These are phyloP conservation scores for Clarias platycephalus DNA, from an alignment of 2,797 vertebrate species.

Conservation along the genomic window DNA sequence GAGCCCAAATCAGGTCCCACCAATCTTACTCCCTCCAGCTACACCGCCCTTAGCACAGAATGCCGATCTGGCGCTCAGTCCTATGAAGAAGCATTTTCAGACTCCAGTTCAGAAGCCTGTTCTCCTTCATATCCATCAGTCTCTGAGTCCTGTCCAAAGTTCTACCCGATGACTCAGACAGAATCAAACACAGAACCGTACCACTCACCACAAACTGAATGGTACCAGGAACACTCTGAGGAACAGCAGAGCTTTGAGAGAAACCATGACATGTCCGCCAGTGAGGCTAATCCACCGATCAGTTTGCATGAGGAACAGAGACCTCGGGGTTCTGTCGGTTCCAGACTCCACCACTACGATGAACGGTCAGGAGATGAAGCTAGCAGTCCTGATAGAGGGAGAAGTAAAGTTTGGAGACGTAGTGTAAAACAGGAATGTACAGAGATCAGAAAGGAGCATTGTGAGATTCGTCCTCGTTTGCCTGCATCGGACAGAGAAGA, in stretches of 20 bases:
- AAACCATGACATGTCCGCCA: slow-evolving; percentile 57
- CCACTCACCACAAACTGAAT: not conserved
- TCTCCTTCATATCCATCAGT: slow-evolving; percentile 47
- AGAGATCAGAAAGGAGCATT: slow-evolving; percentile 66
- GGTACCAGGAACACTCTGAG: slow-evolving; percentile 16
- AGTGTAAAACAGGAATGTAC: slow-evolving; percentile 69
- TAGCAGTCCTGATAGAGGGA: slow-evolving; percentile 77
- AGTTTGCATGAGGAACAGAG: slow-evolving; percentile 53
- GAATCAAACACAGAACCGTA: slow-evolving; percentile 29
- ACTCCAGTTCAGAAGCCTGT: slow-evolving; percentile 38
- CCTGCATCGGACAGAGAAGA: slow-evolving; percentile 57
- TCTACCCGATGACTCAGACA: slow-evolving; percentile 19
- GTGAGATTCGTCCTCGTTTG: slow-evolving; percentile 67
- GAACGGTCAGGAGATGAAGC: slow-evolving; percentile 89
- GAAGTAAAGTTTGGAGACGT: slow-evolving; percentile 72
- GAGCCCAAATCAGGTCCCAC: slow-evolving; percentile 61
- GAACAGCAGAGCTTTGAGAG: slow-evolving; percentile 8
- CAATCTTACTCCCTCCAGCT: not conserved
- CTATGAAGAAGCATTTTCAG: slow-evolving; percentile 57
- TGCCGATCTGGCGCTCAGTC: slow-evolving; percentile 55
- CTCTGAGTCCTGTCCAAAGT: slow-evolving; percentile 58
- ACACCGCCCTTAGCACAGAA: slow-evolving; percentile 20
- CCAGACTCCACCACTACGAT: slow-evolving; percentile 91
- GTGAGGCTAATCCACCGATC: slow-evolving; percentile 65
- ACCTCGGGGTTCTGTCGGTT: slow-evolving; percentile 82